These are phyloP conservation scores for Phymatocera aterrima DNA, from an alignment of 2,888 invertebrate genomes.

Conservation along the genomic window DNA sequence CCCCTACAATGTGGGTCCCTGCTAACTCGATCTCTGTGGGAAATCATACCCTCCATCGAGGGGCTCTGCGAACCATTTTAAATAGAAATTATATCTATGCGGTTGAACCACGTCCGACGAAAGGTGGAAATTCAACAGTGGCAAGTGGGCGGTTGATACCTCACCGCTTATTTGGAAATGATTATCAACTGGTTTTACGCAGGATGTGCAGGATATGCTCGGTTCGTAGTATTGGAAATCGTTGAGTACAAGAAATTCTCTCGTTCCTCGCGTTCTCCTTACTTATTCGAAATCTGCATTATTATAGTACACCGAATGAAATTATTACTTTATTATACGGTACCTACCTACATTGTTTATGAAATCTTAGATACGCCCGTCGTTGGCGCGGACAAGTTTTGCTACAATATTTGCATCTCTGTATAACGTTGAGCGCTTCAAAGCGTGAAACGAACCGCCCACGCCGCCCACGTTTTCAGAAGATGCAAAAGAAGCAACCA, in stretches of 20 bases:
- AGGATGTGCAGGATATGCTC: background rate
- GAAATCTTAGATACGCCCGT: background rate
- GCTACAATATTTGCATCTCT: background rate
- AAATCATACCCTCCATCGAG: background rate
- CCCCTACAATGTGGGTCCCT: background rate
- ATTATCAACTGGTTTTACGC: constrained; percentile 6
- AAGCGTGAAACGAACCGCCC: constrained; percentile 33
- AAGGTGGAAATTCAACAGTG: background rate
- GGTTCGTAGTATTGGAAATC: background rate
- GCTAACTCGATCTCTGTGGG: constrained; percentile 17
- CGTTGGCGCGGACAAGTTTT: background rate
- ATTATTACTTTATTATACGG: background rate
- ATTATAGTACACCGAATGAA: background rate
- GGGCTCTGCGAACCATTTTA: background rate
- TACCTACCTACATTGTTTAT: too few species aligned
- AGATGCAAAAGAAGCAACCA: constrained; percentile 2
- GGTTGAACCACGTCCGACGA: background rate
- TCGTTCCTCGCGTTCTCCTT: background rate
- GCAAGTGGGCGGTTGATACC: background rate
- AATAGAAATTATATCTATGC: background rate
- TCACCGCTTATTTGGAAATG: background rate
- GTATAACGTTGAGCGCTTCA: background rate
- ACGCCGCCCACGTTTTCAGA: constrained; percentile 20
- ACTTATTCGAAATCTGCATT: background rate
- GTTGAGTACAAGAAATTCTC: background rate